Evolutionary conservation across 92 coral and sea anemone genomes (phyloP), one percentile per base, ranked within the genome.

Genomic region (Phenganax subtilis): DNA sequence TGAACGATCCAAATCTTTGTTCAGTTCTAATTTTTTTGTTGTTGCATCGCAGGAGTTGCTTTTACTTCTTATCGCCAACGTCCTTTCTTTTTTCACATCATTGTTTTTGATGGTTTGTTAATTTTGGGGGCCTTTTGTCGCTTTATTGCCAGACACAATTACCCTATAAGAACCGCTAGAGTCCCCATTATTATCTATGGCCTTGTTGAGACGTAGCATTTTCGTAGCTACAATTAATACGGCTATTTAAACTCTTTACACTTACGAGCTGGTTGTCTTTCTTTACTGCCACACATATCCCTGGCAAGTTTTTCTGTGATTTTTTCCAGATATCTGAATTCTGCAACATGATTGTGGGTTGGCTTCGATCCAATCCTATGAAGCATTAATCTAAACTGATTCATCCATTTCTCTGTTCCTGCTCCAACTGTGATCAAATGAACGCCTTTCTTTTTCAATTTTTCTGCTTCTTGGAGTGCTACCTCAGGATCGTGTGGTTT

Each of bases 261-360:
- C 83, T 7, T 65, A 79, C 83, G 74, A 16, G 83, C 83, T 29
- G 83, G 83, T 9, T 79, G 74, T 17, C 83, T 62, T 79, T 63
- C 65, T 54, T 79, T 79, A 73, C 74, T 63, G 20, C 68, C 68
- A 15, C 83, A 79, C 47, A 79, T 63, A 17, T 63, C 56, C 6
- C 30, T 27, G 8, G 63, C 83, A 72, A 79, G 54, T 47, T 79
- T 63, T n/a, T 28, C 73, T 8, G 74, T 79, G 20, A 79, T 51
- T 17, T 20, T 63, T 64, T 51, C 9, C 3, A 79, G 15, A 17
- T 79, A 30, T 54, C 11, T 55, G 51, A 59, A 79, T 25, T 65
- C 55, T 56, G 15, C 74, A 10, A 55, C 60, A 17, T 79, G 83
- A 29, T 79, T 79, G 62, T 79, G 83, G 17, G 74, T 65, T 51